Conservation (phyloP, 2,888 invertebrate genomes). For the Tyria jacobaeae region DNA sequence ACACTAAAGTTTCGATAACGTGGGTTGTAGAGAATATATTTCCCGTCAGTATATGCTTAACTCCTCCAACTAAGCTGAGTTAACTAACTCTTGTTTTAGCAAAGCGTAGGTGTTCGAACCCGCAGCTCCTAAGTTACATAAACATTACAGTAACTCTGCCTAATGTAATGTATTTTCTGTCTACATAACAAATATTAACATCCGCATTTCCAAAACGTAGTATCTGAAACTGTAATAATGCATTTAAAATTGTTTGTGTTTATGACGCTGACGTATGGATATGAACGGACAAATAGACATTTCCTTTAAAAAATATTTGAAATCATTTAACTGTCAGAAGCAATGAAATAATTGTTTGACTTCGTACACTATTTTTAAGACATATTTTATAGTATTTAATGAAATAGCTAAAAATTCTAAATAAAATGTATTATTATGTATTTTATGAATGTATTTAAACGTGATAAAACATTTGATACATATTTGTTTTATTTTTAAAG, state of each 20-base stretch:
- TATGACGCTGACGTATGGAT: neutral
- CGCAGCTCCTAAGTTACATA: neutral
- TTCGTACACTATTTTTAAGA: no score
- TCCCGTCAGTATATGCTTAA: neutral
- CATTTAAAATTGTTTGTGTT: neutral
- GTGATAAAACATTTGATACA: no score
- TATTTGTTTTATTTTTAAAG: no score
- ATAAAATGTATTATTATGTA: no score
- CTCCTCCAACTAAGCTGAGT: neutral
- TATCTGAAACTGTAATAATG: neutral
- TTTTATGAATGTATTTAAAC: no score
- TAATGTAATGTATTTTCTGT: neutral
- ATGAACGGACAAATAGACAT: neutral
- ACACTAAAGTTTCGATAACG: neutral
- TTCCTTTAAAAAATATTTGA: neutral
- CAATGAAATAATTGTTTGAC: no score
- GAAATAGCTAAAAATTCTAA: no score
- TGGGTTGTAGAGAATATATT: neutral
- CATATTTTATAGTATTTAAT: no score
- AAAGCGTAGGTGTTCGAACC: neutral
- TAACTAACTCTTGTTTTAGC: neutral
- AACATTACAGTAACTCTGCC: neutral
- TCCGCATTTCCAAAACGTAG: neutral
- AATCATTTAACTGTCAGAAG: constrained; percentile 2
- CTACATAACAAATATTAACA: neutral